Base-by-base conservation (phyloP, 1,140 invertebrate species). In the Ctenoplectra terminalis region DNA sequence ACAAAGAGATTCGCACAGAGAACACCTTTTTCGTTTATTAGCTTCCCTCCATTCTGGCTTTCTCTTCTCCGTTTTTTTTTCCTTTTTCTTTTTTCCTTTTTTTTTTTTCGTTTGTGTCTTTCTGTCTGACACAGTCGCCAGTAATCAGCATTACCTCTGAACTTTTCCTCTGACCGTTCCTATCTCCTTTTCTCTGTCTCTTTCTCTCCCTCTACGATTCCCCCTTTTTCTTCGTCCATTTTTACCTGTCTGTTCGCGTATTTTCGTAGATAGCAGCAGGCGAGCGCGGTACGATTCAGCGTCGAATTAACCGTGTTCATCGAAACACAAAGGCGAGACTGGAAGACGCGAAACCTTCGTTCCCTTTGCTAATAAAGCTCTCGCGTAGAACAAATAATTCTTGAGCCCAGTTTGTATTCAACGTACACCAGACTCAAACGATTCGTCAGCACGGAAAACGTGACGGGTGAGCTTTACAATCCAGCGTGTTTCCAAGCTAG, bases 351-450 rank as follows among this genome's bases (percentile, higher is more conserved):
- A n/a, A 7, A 37, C 29, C 23, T 20, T 31, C 37, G 5, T 31
- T 72, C 66, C 61, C 82, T 79, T 82, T 84, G 43, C 75, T 43
- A 48, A 46, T 70, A 73, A 85, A 85, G 76, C 58, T 29, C 48
- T 54, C 48, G 61, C 83, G 82, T 84, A 70, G 46, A 83, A 77
- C 81, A 66, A 72, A 78, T 66, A 78, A 40, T 69, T 50, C 73
- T 43, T 50, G 54, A 60, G 15, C 58, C 52, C 40, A 50, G 43
- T 54, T 70, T 63, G 84, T 73, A 83, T 78, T 70, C 60, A 58
- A 58, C 67, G 52, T 50, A 43, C 82, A 29, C 70, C 43, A 37
- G 64, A 34, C 83, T 83, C 81, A 34, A 69, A 69, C 46, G 67
- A 50, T 70, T 70, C 67, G 67, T 34, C 67, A n/a, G 67, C 67